These are phyloP conservation scores for Rhynchotus rufescens DNA, from an alignment of 2,797 vertebrate genomes.

Conservation along the genomic window DNA sequence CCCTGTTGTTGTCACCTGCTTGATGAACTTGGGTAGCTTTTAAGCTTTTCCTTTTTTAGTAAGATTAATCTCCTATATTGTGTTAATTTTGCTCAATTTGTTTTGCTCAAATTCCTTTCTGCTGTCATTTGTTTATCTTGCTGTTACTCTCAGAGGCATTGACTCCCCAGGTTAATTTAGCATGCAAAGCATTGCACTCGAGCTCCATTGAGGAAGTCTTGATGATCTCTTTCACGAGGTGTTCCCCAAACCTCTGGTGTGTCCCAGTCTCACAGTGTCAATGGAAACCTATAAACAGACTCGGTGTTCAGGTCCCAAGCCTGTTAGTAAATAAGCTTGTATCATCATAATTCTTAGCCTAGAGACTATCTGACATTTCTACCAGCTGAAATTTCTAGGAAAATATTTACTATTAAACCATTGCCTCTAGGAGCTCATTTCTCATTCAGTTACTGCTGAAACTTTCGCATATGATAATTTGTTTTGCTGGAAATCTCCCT, in stretches of 20 bases:
- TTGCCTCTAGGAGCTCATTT: conserved; percentile 8
- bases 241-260: background rate
- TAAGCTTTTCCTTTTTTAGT: background rate
- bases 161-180: background rate
- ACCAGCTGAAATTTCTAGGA: conserved; percentile 17
- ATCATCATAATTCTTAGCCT: background rate
- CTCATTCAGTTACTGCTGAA: background rate
- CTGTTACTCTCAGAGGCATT: background rate
- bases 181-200: background rate
- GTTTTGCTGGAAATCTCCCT: background rate
- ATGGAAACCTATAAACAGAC: background rate
- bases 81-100: background rate
- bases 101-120: conserved; percentile 1
- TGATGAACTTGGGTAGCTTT: background rate
- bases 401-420: background rate
- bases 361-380: background rate
- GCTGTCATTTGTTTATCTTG: background rate
- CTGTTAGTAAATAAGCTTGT: background rate
- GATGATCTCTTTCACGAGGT: background rate
- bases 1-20: background rate
- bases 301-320: background rate
- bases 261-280: background rate
- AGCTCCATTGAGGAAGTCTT: background rate
- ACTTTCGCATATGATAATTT: background rate
- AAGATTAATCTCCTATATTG: background rate